A percentile compares a stretch with the other conserved stretches of the same genome.
phyloP scores from a whole-genome alignment of 2,888 invertebrate species.

The Epirrhoe tristata region DNA sequence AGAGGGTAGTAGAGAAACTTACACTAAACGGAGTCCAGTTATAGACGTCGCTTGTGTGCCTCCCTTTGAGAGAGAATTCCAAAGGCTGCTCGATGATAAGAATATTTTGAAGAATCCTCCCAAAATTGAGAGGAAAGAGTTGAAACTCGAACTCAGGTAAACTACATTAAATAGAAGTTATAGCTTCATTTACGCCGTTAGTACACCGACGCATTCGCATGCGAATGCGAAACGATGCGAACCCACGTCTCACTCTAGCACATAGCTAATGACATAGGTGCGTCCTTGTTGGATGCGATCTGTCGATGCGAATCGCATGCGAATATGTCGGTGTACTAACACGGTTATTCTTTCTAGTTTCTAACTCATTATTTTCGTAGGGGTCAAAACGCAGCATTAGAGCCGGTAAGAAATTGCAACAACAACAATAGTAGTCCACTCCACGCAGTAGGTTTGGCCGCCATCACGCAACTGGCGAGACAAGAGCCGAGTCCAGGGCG shows the following conservation, averaged over 20 bases:
- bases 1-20: slow-evolving; percentile 75
- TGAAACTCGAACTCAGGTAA: slow-evolving; percentile 85
- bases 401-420: slow-evolving; percentile 78
- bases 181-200: background rate
- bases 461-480: slow-evolving; percentile 90
- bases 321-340: no score
- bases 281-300: no score
- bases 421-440: slow-evolving; percentile 87
- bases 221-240: no score
- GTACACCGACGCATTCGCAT: no score
- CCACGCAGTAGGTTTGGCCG: slow-evolving; percentile 91
- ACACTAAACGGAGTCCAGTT: slow-evolving; percentile 74
- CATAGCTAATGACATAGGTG: no score
- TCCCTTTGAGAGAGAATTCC: slow-evolving; percentile 92
- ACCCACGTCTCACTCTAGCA: no score
- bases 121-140: slow-evolving; percentile 86
- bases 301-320: no score
- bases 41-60: slow-evolving; percentile 83
- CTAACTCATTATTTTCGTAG: slow-evolving; percentile 44
- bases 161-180: background rate
- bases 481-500: slow-evolving; percentile 74
- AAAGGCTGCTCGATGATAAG: slow-evolving; percentile 91
- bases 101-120: slow-evolving; percentile 87
- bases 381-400: slow-evolving; percentile 67
- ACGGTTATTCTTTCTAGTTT: no score